phyloP scores from a whole-genome alignment of 1,140 invertebrate species.

The Hermatobates lingyangjiaoensis region DNA sequence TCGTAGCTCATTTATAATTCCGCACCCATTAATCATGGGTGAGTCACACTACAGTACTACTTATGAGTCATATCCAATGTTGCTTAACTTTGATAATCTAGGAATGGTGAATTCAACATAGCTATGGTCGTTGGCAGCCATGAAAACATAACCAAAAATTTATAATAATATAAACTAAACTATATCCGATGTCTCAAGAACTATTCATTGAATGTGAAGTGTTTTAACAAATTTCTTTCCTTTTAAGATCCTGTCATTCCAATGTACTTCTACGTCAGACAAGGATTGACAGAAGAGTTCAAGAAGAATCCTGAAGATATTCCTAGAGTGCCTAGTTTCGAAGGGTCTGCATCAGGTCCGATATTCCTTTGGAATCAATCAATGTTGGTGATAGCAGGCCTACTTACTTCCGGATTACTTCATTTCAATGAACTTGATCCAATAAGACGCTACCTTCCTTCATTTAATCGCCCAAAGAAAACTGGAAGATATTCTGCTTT shows the following conservation, averaged over 20 bases:
- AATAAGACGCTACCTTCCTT: conserved; percentile 83
- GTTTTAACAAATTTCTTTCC: too few species aligned
- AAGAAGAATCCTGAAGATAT: conserved; percentile 48
- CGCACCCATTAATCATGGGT: too few species aligned
- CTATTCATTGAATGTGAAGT: too few species aligned
- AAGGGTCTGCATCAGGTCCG: conserved; percentile 28
- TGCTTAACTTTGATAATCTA: too few species aligned
- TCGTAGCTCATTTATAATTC: too few species aligned
- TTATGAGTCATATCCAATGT: too few species aligned
- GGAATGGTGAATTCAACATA: too few species aligned
- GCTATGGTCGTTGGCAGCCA: too few species aligned
- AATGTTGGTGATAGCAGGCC: conserved; percentile 79
- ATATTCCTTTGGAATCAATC: conserved; percentile 46
- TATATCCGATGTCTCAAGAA: too few species aligned
- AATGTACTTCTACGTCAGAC: conserved; percentile 80
- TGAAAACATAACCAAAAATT: too few species aligned
- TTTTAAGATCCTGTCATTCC: conserved; percentile 61
- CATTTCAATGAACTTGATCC: conserved; percentile 93
- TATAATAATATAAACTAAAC: too few species aligned
- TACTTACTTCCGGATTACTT: conserved; percentile 71
- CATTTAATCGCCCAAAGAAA: conserved; percentile 77
- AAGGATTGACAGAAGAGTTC: conserved; percentile 58
- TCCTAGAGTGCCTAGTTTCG: conserved; percentile 35
- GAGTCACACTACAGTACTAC: too few species aligned
- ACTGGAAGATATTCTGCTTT: conserved; percentile 89